These are phyloP conservation scores for Coregonus sp. DNA, from an alignment of 2,797 vertebrate species.

Conservation along the genomic window DNA sequence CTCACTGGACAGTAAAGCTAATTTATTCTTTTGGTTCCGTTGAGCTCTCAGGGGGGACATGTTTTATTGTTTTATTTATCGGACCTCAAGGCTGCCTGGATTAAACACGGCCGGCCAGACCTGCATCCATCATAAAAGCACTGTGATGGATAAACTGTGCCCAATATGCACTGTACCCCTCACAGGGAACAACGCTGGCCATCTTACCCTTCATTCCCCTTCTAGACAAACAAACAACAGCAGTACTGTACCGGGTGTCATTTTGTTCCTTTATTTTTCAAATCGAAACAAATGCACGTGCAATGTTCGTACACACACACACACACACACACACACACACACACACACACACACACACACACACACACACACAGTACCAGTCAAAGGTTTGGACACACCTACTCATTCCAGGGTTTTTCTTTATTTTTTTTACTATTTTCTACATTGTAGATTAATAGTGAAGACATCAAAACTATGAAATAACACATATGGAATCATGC, in stretches of 20 bases:
- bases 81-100: slow-evolving; percentile 2
- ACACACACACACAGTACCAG: neutral
- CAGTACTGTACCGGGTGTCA: neutral
- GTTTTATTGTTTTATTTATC: slow-evolving; percentile 30
- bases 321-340: neutral
- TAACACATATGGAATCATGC: too few species aligned
- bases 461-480: too few species aligned
- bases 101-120: neutral
- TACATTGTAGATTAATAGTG: too few species aligned
- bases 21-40: slow-evolving; percentile 55
- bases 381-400: too few species aligned
- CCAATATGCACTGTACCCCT: slow-evolving; percentile 42
- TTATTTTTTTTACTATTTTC: too few species aligned
- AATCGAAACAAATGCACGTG: too few species aligned
- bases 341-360: neutral
- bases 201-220: slow-evolving; percentile 8
- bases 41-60: slow-evolving; percentile 35
- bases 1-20: slow-evolving; percentile 6
- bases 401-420: too few species aligned
- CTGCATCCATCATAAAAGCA: slow-evolving; percentile 49
- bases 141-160: slow-evolving; percentile 16
- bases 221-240: neutral
- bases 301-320: neutral
- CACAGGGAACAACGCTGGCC: slow-evolving; percentile 12
- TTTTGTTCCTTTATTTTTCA: too few species aligned